These are phyloP conservation scores for Otus sunia DNA, from an alignment of 2,113 vertebrate genomes.

Conservation along the genomic window DNA sequence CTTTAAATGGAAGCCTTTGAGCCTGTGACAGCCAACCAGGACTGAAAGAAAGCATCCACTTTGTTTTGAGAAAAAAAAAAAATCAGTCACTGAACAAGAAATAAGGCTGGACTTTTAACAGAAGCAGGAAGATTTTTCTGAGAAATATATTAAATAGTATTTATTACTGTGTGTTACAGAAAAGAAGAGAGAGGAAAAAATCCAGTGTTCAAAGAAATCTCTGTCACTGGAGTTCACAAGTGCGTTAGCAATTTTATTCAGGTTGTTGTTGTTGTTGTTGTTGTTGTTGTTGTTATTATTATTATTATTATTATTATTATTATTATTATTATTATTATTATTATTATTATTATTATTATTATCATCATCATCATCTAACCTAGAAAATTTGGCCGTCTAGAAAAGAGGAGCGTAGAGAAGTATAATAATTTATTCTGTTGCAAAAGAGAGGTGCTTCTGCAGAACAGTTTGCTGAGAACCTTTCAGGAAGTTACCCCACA, in stretches of 20 bases:
- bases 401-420: background rate
- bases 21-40: background rate
- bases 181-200: background rate
- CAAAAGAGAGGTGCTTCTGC: background rate
- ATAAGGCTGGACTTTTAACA: background rate
- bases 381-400: background rate
- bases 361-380: background rate
- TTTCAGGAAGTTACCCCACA: background rate
- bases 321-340: background rate
- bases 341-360: too few species aligned
- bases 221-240: background rate
- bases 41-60: background rate
- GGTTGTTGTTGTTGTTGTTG: background rate
- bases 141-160: background rate
- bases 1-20: background rate
- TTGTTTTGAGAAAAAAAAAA: background rate
- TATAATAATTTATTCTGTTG: background rate
- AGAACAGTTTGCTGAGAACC: background rate
- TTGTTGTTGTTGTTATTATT: background rate
- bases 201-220: background rate
- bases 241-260: background rate
- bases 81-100: background rate
- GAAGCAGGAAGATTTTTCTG: background rate
- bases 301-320: too few species aligned
- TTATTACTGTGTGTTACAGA: background rate